A percentile compares a stretch with the other conserved stretches of the same genome.
These are phyloP conservation scores for Lithophane socia DNA, from an alignment of 2,888 invertebrate genomes.

Conservation along the genomic window DNA sequence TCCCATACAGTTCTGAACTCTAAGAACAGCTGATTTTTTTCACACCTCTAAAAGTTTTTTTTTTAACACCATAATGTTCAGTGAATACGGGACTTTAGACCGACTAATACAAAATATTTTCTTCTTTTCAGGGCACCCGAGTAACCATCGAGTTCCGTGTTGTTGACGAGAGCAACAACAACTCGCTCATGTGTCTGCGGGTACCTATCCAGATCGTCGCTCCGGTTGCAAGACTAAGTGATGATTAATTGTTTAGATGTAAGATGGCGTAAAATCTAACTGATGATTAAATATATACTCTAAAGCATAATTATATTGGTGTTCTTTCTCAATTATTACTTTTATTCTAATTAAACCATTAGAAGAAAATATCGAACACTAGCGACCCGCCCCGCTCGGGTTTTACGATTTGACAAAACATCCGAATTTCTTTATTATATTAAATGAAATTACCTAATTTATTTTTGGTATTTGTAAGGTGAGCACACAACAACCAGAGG, in stretches of 20 bases:
- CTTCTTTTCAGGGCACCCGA: constrained; percentile 63
- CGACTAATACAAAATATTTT: background rate
- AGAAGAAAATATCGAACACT: too few relatives aligned
- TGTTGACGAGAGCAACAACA: constrained; percentile 59
- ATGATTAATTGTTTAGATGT: background rate
- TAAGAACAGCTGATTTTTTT: too few relatives aligned
- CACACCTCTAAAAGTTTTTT: too few relatives aligned
- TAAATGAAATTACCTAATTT: too few relatives aligned
- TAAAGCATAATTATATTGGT: background rate
- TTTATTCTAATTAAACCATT: background rate
- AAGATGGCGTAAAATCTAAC: background rate
- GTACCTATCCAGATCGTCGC: constrained; percentile 6
- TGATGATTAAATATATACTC: background rate
- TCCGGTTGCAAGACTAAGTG: background rate
- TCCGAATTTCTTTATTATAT: too few relatives aligned
- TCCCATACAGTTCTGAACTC: too few relatives aligned
- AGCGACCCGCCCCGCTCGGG: too few relatives aligned
- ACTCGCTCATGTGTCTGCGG: constrained; percentile 13
- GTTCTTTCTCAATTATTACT: background rate
- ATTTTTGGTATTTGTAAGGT: too few relatives aligned
- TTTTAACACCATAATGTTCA: too few relatives aligned
- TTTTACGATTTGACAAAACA: too few relatives aligned
- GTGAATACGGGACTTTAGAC: background rate
- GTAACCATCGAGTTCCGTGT: constrained; percentile 71
- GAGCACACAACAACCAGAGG: too few relatives aligned